Conservation (phyloP, 2,888 invertebrate species). For the Lagria hirta region DNA sequence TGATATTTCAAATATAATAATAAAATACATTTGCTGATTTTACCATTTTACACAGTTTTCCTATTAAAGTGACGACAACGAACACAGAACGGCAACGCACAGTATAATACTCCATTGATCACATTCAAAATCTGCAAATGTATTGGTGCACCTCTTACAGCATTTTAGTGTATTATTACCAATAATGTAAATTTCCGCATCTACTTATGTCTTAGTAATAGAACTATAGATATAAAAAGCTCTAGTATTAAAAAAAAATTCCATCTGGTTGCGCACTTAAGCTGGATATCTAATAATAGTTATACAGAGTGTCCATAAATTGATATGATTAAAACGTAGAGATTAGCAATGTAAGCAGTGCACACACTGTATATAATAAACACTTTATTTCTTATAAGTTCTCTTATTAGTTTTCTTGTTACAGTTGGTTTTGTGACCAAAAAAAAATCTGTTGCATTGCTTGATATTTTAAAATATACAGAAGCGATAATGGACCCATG, state of each 20-base stretch:
- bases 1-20: background rate
- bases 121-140: constrained; percentile 11
- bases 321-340: no score
- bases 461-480: constrained; percentile 5
- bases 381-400: no score
- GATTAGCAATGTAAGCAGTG: no score
- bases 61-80: constrained; percentile 8
- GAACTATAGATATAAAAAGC: no score
- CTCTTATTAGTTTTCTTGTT: no score
- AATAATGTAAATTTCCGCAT: constrained; percentile 11
- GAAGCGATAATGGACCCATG: constrained; percentile 8
- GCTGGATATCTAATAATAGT: no score
- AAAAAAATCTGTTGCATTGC: constrained; percentile 7
- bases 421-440: background rate
- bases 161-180: constrained; percentile 5
- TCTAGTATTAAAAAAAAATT: no score
- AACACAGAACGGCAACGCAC: constrained; percentile 5
- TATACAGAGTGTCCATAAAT: no score
- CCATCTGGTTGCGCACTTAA: no score
- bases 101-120: constrained; percentile 9
- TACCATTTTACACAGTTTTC: constrained; percentile 2
- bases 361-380: constrained; percentile 15
- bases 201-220: constrained; percentile 13
- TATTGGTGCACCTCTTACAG: constrained; percentile 10
- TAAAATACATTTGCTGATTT: constrained; percentile 17